phyloP scores from a whole-genome alignment of 2,888 invertebrate genomes.

The Plagodis dolabraria region DNA sequence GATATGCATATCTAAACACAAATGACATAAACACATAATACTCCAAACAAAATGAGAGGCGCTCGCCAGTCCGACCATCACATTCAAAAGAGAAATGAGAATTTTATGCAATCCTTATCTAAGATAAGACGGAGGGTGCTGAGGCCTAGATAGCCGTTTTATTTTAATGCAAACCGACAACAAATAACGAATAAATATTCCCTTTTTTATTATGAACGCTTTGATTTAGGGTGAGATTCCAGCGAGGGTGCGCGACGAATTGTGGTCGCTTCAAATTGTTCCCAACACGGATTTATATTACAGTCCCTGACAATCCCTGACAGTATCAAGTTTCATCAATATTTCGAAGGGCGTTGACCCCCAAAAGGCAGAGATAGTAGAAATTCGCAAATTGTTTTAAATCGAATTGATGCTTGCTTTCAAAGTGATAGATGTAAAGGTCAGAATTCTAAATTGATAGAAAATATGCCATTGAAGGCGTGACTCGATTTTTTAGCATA shows the following conservation, averaged over 20 bases:
- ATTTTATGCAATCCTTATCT: slow-evolving; percentile 82
- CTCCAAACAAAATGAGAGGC: slow-evolving; percentile 70
- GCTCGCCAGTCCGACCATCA: slow-evolving; percentile 61
- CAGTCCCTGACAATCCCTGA: slow-evolving; percentile 43
- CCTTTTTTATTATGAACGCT: slow-evolving; percentile 75
- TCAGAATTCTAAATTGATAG: slow-evolving; percentile 29
- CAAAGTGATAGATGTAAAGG: slow-evolving; percentile 28
- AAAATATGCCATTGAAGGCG: slow-evolving; percentile 29
- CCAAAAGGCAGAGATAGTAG: slow-evolving; percentile 25
- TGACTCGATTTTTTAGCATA: slow-evolving; percentile 18
- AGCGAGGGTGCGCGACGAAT: slow-evolving; percentile 73
- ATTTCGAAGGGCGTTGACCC: slow-evolving; percentile 59
- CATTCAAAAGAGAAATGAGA: slow-evolving; percentile 74
- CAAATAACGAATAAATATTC: slow-evolving; percentile 84
- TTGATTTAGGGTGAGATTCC: slow-evolving; percentile 73
- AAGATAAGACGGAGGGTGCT: slow-evolving; percentile 79
- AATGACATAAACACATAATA: slow-evolving; percentile 45
- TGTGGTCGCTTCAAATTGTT: slow-evolving; percentile 73
- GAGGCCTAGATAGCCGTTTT: slow-evolving; percentile 78
- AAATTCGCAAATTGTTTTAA: slow-evolving; percentile 46
- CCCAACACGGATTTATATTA: slow-evolving; percentile 73
- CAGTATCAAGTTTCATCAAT: slow-evolving; percentile 70
- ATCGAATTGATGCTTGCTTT: slow-evolving; percentile 38
- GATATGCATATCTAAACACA: slow-evolving; percentile 18
- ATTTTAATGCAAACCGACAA: slow-evolving; percentile 83